Conservation (phyloP, 2,797 vertebrate species). For the Molossus alvarezi region DNA sequence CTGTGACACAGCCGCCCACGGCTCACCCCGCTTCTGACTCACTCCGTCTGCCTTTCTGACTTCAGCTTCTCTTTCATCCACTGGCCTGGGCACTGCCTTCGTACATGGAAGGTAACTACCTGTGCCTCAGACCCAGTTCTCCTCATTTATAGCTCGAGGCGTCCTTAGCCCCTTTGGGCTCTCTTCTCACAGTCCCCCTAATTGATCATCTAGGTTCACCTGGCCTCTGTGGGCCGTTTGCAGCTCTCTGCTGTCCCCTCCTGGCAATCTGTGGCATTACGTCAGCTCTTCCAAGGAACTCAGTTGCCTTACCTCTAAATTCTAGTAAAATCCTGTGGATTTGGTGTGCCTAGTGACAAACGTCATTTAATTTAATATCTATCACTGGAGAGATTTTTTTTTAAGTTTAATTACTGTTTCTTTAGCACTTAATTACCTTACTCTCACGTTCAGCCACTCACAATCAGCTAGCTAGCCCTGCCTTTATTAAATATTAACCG, state of each 20-base stretch:
- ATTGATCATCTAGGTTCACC: not conserved
- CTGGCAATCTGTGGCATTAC: not conserved
- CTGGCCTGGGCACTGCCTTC: not conserved
- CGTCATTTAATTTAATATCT: not conserved
- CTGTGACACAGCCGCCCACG: not conserved
- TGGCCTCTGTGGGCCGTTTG: fast-evolving
- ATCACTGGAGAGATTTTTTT: not conserved
- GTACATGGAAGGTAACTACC: not conserved
- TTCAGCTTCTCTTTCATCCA: not conserved
- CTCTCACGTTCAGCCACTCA: not conserved
- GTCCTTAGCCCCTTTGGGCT: not conserved
- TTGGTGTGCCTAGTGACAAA: not conserved
- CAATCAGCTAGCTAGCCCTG: not conserved
- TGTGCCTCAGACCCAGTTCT: not conserved
- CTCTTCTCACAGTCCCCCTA: not conserved
- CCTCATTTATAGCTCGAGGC: not conserved
- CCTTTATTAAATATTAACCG: not conserved
- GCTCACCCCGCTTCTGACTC: not conserved
- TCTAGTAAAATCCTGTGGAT: not conserved
- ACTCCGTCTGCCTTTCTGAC: not conserved
- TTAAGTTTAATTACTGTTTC: constrained; percentile 10
- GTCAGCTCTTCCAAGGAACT: not conserved
- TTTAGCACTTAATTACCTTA: constrained; percentile 32
- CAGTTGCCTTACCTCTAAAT: not conserved
- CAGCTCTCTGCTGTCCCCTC: constrained; percentile 71